Conservation (phyloP, 1,140 invertebrate genomes). For the Platyscapa corneri region DNA sequence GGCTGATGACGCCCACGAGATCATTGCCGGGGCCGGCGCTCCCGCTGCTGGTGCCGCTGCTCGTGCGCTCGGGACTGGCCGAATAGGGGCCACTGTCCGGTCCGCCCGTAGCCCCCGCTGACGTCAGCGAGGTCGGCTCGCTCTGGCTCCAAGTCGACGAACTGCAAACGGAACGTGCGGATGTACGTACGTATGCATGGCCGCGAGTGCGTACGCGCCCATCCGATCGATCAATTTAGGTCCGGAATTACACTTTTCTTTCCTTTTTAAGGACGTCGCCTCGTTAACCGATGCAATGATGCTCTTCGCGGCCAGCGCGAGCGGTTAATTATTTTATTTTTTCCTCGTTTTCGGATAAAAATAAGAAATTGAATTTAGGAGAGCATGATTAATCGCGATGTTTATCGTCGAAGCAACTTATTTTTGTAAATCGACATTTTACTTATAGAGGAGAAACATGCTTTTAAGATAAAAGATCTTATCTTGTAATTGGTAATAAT, state of each 20-base stretch:
- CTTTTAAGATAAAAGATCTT: neutral
- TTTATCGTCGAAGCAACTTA: too few species aligned
- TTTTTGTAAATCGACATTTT: neutral
- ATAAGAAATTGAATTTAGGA: neutral
- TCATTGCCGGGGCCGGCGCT: neutral
- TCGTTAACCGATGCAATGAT: neutral
- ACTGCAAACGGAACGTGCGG: slow-evolving; percentile 15
- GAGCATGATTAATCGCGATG: too few species aligned
- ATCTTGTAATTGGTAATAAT: neutral
- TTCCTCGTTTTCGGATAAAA: neutral
- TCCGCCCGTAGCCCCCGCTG: slow-evolving; percentile 35
- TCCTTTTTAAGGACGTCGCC: neutral
- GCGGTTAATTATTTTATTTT: too few species aligned
- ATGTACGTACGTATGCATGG: neutral
- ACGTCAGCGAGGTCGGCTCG: slow-evolving; percentile 43
- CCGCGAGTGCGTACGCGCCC: neutral
- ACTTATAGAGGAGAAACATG: neutral
- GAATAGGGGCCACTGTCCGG: slow-evolving; percentile 36
- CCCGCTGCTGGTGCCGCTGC: slow-evolving; percentile 50
- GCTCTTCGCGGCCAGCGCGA: too few species aligned
- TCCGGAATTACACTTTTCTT: neutral
- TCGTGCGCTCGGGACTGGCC: slow-evolving; percentile 41
- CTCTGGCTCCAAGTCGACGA: slow-evolving; percentile 49
- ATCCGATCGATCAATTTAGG: neutral
- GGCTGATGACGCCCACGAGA: slow-evolving; percentile 16